Evolutionary conservation across 2,797 vertebrate genomes (phyloP).

Genomic region (Ptychadena robeensis): DNA sequence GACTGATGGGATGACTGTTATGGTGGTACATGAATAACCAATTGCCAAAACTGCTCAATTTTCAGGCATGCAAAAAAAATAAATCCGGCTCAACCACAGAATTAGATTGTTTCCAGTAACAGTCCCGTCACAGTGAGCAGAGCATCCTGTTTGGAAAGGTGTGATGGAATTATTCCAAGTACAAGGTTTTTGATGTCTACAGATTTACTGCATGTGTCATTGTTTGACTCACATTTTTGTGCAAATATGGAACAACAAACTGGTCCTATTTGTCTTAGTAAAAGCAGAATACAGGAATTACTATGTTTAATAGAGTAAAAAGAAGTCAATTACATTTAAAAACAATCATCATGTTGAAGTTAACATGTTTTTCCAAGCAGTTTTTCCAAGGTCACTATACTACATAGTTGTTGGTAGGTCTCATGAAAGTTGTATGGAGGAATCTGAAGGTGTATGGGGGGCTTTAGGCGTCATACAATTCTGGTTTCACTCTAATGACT

Average conservation of each 20-base stretch:
- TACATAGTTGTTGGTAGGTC: no score
- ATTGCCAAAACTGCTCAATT: neutral
- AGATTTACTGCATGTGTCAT: constrained; percentile 25
- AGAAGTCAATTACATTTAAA: no score
- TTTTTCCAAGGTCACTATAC: no score
- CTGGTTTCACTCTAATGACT: no score
- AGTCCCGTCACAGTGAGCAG: neutral
- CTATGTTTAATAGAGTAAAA: neutral
- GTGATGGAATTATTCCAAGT: neutral
- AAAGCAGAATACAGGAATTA: neutral
- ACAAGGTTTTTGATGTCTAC: neutral
- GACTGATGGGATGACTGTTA: no score
- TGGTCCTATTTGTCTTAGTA: neutral
- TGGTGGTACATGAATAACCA: neutral
- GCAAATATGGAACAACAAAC: constrained; percentile 7
- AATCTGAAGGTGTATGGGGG: no score
- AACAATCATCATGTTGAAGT: no score
- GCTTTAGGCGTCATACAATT: no score
- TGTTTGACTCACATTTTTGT: neutral
- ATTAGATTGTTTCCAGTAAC: constrained; percentile 28
- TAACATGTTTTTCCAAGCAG: no score
- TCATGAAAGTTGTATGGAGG: no score
- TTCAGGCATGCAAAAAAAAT: constrained; percentile 5
- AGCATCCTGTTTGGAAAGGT: constrained; percentile 28
- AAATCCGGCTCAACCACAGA: neutral